Percentiles rank a stretch among this genome's conserved stretches.
Evolutionary conservation across 2,797 vertebrate genomes (phyloP).

Genomic region (Pelobates cultripes): DNA sequence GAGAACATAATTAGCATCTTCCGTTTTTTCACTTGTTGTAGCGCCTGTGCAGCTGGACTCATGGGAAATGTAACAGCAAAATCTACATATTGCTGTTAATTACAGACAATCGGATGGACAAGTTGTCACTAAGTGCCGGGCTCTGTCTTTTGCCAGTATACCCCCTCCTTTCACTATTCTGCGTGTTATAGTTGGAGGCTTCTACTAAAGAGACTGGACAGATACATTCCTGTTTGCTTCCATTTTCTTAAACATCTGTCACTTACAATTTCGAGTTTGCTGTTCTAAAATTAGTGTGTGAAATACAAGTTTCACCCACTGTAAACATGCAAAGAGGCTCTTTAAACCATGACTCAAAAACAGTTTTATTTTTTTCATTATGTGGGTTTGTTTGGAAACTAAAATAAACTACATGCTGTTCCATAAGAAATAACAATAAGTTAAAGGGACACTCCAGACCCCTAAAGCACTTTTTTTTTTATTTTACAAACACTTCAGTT

Average conservation of each 20-base stretch:
- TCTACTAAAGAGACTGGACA: constrained; percentile 21
- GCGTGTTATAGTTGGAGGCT: neutral
- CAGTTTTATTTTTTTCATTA: no score
- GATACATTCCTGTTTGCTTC: neutral
- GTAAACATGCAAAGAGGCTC: no score
- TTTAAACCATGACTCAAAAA: no score
- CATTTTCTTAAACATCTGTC: neutral
- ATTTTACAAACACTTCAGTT: no score
- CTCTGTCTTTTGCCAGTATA: constrained; percentile 24
- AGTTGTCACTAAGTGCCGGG: constrained; percentile 46
- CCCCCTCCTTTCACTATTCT: constrained; percentile 1
- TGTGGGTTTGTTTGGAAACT: no score
- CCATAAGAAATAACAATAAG: no score
- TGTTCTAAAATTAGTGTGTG: no score
- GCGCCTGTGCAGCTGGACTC: constrained; percentile 67
- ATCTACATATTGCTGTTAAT: constrained; percentile 71
- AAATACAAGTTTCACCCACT: no score
- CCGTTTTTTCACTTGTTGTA: constrained; percentile 57
- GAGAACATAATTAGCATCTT: constrained; percentile 71
- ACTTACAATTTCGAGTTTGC: no score
- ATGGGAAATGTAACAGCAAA: constrained; percentile 69
- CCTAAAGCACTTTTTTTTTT: no score
- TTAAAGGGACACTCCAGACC: no score
- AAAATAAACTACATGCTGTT: no score
- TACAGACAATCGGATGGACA: constrained; percentile 68